Conservation (phyloP, 2,113 vertebrate species). For the Burhinus bistriatus region DNA sequence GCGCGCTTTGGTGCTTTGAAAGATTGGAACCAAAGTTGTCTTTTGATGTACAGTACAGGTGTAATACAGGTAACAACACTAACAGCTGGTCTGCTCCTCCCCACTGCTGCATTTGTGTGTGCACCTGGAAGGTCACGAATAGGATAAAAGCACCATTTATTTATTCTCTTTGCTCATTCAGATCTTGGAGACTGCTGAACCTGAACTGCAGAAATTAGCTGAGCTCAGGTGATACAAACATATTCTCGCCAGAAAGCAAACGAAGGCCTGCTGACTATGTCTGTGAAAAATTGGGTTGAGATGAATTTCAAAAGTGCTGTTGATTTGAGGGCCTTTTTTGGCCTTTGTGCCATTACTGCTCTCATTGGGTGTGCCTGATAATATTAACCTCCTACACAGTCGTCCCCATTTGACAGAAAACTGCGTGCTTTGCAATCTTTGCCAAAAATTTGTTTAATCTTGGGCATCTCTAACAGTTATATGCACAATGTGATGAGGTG, state of each 20-base stretch:
- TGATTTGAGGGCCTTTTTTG: neutral
- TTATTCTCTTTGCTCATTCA: neutral
- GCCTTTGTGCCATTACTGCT: neutral
- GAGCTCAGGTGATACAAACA: neutral
- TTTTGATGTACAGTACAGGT: neutral
- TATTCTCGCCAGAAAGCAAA: neutral
- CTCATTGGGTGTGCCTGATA: neutral
- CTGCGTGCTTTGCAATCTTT: neutral
- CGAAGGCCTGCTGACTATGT: neutral
- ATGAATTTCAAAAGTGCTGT: neutral
- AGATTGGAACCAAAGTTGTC: neutral
- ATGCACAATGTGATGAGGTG: neutral
- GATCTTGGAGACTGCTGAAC: neutral
- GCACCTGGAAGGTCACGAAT: neutral
- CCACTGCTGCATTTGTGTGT: neutral
- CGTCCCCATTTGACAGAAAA: neutral
- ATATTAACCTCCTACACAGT: neutral
- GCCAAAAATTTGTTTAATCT: slow-evolving; percentile 15
- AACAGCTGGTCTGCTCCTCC: neutral
- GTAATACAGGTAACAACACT: neutral
- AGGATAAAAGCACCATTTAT: neutral
- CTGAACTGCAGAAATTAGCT: neutral
- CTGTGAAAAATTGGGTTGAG: neutral
- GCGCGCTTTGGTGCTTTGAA: neutral
- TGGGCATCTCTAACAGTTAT: neutral